A percentile compares a stretch with the other conserved stretches of the same genome.
These are phyloP conservation scores for Drosophila suboccidentalis DNA, from an alignment of 2,888 invertebrate genomes.

Conservation along the genomic window DNA sequence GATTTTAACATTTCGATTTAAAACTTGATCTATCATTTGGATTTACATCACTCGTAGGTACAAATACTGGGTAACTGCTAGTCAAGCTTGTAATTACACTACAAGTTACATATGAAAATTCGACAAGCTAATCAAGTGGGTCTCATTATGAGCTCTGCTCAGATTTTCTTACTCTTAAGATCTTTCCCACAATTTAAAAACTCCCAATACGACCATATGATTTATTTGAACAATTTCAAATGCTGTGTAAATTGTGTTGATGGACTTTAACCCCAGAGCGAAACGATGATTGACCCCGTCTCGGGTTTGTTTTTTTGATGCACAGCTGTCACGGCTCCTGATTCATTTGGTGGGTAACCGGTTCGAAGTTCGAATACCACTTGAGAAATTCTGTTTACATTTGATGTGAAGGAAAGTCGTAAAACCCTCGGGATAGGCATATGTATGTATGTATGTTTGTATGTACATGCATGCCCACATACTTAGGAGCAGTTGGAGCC, in stretches of 20 bases:
- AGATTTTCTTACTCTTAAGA: slow-evolving; percentile 10
- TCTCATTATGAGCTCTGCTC: slow-evolving; percentile 25
- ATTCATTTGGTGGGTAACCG: slow-evolving; percentile 44
- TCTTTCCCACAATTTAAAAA: slow-evolving; percentile 43
- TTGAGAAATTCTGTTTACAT: slow-evolving; percentile 36
- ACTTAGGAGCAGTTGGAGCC: slow-evolving; percentile 30
- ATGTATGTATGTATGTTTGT: no score
- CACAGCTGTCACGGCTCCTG: slow-evolving; percentile 47
- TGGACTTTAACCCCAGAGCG: slow-evolving; percentile 51
- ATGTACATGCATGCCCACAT: background rate
- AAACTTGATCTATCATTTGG: no score
- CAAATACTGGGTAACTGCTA: background rate
- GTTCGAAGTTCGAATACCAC: slow-evolving; percentile 49
- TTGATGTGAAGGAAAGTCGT: slow-evolving; percentile 21
- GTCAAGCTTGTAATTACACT: background rate
- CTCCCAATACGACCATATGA: slow-evolving; percentile 40
- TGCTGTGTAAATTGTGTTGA: slow-evolving; percentile 28
- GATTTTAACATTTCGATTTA: no score
- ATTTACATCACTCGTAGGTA: no score
- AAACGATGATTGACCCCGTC: slow-evolving; percentile 39
- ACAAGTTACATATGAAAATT: slow-evolving; percentile 5
- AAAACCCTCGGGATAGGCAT: slow-evolving; percentile 24
- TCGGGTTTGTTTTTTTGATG: slow-evolving; percentile 43
- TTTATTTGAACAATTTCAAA: slow-evolving; percentile 59
- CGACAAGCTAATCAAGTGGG: slow-evolving; percentile 45